phyloP scores from a whole-genome alignment of 2,113 vertebrate genomes.

The Antennarius striatus region DNA sequence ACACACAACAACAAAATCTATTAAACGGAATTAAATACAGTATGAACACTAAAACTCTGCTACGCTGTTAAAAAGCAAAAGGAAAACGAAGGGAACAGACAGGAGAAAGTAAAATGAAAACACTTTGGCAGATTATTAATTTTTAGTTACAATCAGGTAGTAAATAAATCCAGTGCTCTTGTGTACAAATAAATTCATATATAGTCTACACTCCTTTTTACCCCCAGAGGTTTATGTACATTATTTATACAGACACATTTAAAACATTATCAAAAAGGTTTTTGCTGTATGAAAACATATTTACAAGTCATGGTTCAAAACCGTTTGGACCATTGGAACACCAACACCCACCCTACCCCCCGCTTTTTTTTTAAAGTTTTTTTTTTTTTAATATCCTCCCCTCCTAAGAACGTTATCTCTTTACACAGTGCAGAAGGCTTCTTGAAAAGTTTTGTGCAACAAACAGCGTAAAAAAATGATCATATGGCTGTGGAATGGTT shows the following conservation, averaged over 20 bases:
- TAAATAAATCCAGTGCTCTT: conserved; percentile 85
- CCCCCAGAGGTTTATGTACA: conserved; percentile 78
- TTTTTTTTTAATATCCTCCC: conserved; percentile 29
- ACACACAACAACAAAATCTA: conserved; percentile 67
- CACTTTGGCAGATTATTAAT: conserved; percentile 87
- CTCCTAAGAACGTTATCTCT: conserved; percentile 70
- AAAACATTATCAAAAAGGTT: conserved; percentile 85
- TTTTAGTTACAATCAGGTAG: conserved; percentile 87
- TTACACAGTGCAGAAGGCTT: conserved; percentile 88
- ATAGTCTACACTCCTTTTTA: conserved; percentile 79
- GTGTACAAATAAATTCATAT: conserved; percentile 84
- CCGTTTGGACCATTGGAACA: conserved; percentile 54
- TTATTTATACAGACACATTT: conserved; percentile 81
- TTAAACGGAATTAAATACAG: conserved; percentile 78
- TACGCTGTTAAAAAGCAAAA: conserved; percentile 78
- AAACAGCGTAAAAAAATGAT: conserved; percentile 80
- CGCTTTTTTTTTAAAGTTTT: conserved; percentile 7
- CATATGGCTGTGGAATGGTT: conserved; percentile 71
- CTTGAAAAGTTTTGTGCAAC: conserved; percentile 85
- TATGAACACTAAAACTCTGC: conserved; percentile 70
- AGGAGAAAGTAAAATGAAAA: conserved; percentile 69
- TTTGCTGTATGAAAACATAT: conserved; percentile 82
- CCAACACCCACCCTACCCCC: not conserved
- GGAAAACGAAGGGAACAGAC: conserved; percentile 50
- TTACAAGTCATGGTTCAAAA: conserved; percentile 78